Base-by-base conservation (phyloP, 1,140 invertebrate species). In the Melitaea cinxia region DNA sequence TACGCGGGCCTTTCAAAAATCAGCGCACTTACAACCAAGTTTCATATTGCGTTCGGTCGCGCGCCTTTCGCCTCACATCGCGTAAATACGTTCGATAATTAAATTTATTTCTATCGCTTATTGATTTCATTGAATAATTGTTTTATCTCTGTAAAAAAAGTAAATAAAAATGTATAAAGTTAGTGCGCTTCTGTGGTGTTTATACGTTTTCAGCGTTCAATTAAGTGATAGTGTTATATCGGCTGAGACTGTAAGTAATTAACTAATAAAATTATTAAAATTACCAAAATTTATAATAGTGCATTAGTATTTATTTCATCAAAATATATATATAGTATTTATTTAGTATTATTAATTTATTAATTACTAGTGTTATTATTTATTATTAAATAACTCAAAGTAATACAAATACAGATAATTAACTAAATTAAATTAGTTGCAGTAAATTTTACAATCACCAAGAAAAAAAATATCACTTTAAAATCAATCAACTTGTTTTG, bases 1-100 rank as follows among this genome's bases (percentile, higher is more conserved):
- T 90, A 88, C 88, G 84, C 88, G 84, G 83, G 84, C 84, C 88
- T 88, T 88, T 88, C 88, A 88, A 88, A 88, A 84, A 84, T 84
- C 74, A 64, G 47, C 68, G 83, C 83, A 83, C 78, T 83, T 65
- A 75, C 66, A 70, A 62, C 70, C 62, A 67, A 68, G 78, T 77
- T 72, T 70, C 83, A 88, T 77, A 88, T 65, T 70, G 78, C 74
- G 73, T 73, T 73, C 78, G 73, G 74, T 70, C 79, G 85, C 75
- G 74, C 73, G 72, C 83, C 85, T 86, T 88, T 85, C 80, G 82
- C 86, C 73, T 77, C 76, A 74, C 73, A 70, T 66, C 61, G 72
- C 47, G 65, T 12, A 56, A 67, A 68, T 52, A 37, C 58, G 54
- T 59, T 70, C 63, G 60, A 70, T 59, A 59, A 66, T 60, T 50